Evolutionary conservation across 2,888 invertebrate species (phyloP).

Genomic region (Cerastis leucographa): DNA sequence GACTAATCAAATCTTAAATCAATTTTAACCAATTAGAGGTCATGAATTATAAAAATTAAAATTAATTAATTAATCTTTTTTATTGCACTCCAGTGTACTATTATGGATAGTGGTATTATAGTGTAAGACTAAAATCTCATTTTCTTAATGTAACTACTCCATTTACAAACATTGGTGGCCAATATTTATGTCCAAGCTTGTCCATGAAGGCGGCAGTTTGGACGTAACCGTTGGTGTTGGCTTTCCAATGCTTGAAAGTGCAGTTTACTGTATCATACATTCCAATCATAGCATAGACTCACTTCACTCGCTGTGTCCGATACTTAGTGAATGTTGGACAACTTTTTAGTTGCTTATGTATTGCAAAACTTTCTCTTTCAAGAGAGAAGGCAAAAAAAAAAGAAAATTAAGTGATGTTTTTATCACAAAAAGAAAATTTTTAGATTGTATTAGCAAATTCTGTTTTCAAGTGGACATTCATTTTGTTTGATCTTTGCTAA

Average conservation of each 20-base stretch:
- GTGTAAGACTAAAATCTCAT: constrained; percentile 63
- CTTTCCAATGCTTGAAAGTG: constrained; percentile 33
- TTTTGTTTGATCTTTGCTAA: constrained; percentile 6
- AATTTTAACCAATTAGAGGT: constrained; percentile 37
- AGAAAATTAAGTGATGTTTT: not conserved
- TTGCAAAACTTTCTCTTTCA: constrained; percentile 1
- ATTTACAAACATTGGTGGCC: constrained; percentile 38
- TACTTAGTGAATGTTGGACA: constrained; percentile 58
- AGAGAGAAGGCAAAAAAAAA: not conserved
- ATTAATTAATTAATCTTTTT: constrained; percentile 32
- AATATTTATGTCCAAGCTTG: constrained; percentile 20
- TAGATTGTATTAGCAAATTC: not conserved
- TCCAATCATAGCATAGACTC: constrained; percentile 64
- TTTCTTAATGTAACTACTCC: constrained; percentile 44
- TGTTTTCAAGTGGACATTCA: not conserved
- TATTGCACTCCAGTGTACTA: constrained; percentile 57
- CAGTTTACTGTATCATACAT: constrained; percentile 58
- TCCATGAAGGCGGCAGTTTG: not conserved
- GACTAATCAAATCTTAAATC: constrained; percentile 32
- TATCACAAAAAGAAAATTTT: not conserved
- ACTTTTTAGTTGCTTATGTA: constrained; percentile 59
- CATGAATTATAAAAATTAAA: constrained; percentile 37
- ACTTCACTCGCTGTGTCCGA: constrained; percentile 55
- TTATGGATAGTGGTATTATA: constrained; percentile 59
- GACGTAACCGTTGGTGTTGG: constrained; percentile 16